Base-by-base conservation (phyloP, 2,888 invertebrate genomes). In the Brachypterus glaber region DNA sequence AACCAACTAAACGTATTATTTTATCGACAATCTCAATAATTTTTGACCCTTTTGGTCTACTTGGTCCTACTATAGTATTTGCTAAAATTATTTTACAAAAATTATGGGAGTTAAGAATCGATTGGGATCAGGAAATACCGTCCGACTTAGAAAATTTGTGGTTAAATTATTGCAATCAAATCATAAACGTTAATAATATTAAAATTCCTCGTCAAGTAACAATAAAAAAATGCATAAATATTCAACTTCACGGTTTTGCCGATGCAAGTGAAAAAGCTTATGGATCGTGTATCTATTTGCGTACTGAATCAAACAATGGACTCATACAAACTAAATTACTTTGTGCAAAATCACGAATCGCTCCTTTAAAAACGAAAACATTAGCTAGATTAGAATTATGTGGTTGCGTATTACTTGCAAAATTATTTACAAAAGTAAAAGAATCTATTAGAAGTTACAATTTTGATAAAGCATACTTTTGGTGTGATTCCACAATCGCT, bases 11-110 rank as follows among this genome's bases (percentile, higher is more conserved):
- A 33, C 15, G 51, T 21, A 37, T 18, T 4, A 34, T 52, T 18
- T 36, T 50, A n/a, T 50, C 46, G 9, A 35, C 35, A 5, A 44
- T 45, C 13, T 33, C 49, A n/a, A 39, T 35, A 33, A 41, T 51
- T 9, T 53, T 48, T 36, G 54, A 55, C 33, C 48, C 50, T 3
- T 18, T 52, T 18, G 51, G 52, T 17, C 25, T 52, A 3, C 5
- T 53, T 9, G 41, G 41, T n/a, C 53, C 54, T 5, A 38, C 45
- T 9, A 43, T 49, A 27, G 39, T 52, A 30, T 47, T 7, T 43
- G n/a, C n/a, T n/a, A n/a, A n/a, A n/a, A n/a, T n/a, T n/a, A n/a
- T n/a, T n/a, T n/a, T n/a, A n/a, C n/a, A 37, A 41, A 26, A 35
- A 31, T 35, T 50, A 9, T 53, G 51, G 52, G 25, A 30, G 18